Evolutionary conservation across 2,888 invertebrate genomes (phyloP).

Genomic region (Apodemia zela): DNA sequence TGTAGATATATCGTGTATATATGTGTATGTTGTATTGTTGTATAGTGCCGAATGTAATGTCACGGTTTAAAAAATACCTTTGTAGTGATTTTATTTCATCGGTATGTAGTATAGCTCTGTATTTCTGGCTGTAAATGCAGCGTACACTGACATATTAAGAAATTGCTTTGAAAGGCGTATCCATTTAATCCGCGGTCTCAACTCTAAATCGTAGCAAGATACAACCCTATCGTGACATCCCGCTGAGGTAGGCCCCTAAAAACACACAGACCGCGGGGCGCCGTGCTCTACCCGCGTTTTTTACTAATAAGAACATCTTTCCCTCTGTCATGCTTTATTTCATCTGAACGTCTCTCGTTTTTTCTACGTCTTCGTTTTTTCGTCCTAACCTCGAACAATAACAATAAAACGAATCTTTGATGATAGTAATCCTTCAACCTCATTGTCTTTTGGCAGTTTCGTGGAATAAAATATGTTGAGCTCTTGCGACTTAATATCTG

Average conservation of each 20-base stretch:
- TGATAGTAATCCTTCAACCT: constrained; percentile 79
- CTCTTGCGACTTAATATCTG: constrained; percentile 53
- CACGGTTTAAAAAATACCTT: too few species aligned
- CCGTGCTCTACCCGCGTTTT: constrained; percentile 45
- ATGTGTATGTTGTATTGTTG: too few species aligned
- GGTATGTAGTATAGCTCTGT: too few species aligned
- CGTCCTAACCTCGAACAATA: constrained; percentile 59
- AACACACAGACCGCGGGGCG: constrained; percentile 77
- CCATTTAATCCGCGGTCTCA: too few species aligned
- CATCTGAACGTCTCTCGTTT: constrained; percentile 67
- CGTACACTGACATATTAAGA: too few species aligned
- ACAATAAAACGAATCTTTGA: constrained; percentile 73
- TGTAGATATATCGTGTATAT: too few species aligned
- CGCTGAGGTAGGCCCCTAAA: constrained; percentile 60
- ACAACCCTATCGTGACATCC: constrained; percentile 53
- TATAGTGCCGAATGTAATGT: too few species aligned
- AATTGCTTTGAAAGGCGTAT: too few species aligned
- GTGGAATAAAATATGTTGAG: constrained; percentile 73
- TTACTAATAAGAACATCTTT: constrained; percentile 74
- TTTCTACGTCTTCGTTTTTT: constrained; percentile 60
- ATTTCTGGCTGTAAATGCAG: too few species aligned
- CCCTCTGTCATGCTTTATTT: constrained; percentile 75
- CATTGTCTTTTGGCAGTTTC: constrained; percentile 81
- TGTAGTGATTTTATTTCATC: too few species aligned
- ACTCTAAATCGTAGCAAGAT: background rate